These are phyloP conservation scores for Amiota mariae DNA, from an alignment of 2,888 invertebrate species.

Conservation along the genomic window DNA sequence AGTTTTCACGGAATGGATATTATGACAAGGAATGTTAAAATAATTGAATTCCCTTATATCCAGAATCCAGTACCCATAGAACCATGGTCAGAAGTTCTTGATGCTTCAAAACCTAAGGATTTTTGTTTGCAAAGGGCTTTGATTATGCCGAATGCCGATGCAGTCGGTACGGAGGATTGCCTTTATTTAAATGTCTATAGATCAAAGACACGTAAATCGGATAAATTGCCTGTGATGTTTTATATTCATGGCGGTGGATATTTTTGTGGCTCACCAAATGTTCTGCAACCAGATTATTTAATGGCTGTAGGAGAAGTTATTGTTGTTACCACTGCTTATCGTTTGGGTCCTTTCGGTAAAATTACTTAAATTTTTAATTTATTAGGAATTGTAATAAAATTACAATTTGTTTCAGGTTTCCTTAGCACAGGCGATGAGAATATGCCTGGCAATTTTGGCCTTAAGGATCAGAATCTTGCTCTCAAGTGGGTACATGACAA, in stretches of 20 bases:
- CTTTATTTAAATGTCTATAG: slow-evolving; percentile 75
- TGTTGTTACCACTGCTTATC: slow-evolving; percentile 72
- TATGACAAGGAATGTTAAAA: no score
- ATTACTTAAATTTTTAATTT: no score
- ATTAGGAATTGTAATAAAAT: neutral
- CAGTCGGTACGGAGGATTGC: slow-evolving; percentile 75
- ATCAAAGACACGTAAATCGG: slow-evolving; percentile 53
- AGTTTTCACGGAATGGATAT: slow-evolving; percentile 22
- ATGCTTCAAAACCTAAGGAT: slow-evolving; percentile 68
- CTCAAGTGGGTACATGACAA: slow-evolving; percentile 74
- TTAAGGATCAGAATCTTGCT: slow-evolving; percentile 74
- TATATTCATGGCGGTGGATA: slow-evolving; percentile 75
- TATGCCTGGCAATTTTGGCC: slow-evolving; percentile 74
- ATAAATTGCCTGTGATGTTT: slow-evolving; percentile 73
- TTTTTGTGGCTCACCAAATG: slow-evolving; percentile 71
- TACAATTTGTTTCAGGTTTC: slow-evolving; percentile 64
- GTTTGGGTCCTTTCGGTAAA: slow-evolving; percentile 66
- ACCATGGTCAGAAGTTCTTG: slow-evolving; percentile 54
- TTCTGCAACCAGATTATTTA: slow-evolving; percentile 73
- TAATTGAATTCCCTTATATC: no score
- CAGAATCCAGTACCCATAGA: slow-evolving; percentile 64
- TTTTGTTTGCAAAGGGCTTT: slow-evolving; percentile 74
- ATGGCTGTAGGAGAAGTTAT: slow-evolving; percentile 73
- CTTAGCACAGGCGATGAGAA: slow-evolving; percentile 72
- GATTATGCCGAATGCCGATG: slow-evolving; percentile 50